Evolutionary conservation across 2,113 vertebrate species (phyloP), one percentile per base, ranked within the genome.

Genomic region (Epinephelus moara): DNA sequence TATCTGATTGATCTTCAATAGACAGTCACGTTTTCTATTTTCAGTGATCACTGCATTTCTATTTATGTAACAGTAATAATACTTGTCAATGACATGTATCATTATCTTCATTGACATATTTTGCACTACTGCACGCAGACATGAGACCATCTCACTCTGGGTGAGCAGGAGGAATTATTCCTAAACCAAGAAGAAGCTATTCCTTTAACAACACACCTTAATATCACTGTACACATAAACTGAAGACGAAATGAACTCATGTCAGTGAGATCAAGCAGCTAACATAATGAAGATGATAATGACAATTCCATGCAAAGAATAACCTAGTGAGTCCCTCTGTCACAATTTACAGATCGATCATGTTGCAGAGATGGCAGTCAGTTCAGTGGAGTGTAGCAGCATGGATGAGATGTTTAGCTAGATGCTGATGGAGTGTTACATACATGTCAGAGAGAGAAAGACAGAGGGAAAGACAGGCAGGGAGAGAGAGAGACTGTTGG

Each of bases 401-500:
- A 67, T 52, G 82, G 80, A 86, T 63, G 70, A 86, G 45, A 82
- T 66, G 62, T 89, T 85, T 66, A 60, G 62, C 82, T 77, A 61
- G 86, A 84, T 84, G 68, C 82, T 84, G 75, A 78, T 70, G 81
- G 73, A 86, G 57, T 42, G 70, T 78, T 40, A 12, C 55, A 86
- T 53, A 73, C 23, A 49, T 49, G 33, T 33, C 61, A 78, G 49
- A 70, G 69, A 69, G 23, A 53, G 73, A 69, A 45, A 50, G 18
- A 30, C 5, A 19, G 23, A 64, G 11, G 30, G 60, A 64, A 60
- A 64, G 14, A 13, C 17, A 50, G 27, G 30, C 30, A 30, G 30
- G 4, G 30, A 53, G 37, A 30, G 15, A n/a, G 25, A 56, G 30
- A 5, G 30, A 57, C 19, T 80, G 78, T 33, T 76, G 30, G 74